A percentile compares a stretch with the other conserved stretches of the same genome.
These are phyloP conservation scores for Rafetus swinhoei DNA, from an alignment of 2,113 vertebrate species.

Conservation along the genomic window DNA sequence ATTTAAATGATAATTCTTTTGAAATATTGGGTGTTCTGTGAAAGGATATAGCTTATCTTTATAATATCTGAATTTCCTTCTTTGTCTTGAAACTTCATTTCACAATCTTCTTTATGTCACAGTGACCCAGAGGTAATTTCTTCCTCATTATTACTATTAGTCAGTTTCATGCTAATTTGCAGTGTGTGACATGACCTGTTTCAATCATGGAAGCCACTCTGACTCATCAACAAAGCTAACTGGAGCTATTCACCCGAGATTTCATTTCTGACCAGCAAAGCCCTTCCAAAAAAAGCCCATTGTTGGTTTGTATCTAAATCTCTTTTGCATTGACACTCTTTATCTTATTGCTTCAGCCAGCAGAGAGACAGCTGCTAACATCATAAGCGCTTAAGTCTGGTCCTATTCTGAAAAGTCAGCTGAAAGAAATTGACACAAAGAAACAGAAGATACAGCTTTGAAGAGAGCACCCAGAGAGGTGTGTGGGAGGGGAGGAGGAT, in stretches of 20 bases:
- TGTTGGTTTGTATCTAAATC: conserved; percentile 29
- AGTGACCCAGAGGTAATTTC: conserved; percentile 49
- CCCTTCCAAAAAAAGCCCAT: conserved; percentile 35
- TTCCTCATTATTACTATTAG: conserved; percentile 39
- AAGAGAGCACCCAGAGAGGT: not conserved
- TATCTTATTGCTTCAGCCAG: conserved; percentile 57
- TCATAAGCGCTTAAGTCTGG: conserved; percentile 24
- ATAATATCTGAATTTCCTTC: conserved; percentile 35
- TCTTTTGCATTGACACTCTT: conserved; percentile 51
- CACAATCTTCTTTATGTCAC: not conserved
- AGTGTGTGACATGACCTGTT: conserved; percentile 34
- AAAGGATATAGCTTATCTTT: conserved; percentile 23
- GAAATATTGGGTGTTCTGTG: conserved; percentile 51
- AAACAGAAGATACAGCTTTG: conserved; percentile 31
- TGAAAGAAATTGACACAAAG: conserved; percentile 59
- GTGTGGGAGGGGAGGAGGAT: not conserved
- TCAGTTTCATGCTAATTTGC: conserved; percentile 39
- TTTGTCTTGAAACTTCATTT: conserved; percentile 36
- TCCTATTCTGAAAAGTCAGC: conserved; percentile 40
- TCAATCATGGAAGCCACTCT: conserved; percentile 27
- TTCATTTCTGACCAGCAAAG: conserved; percentile 48
- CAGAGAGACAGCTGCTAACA: conserved; percentile 34
- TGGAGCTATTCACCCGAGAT: conserved; percentile 30
- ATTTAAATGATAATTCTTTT: not conserved
- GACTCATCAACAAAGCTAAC: conserved; percentile 45